Evolutionary conservation across 2,113 vertebrate genomes (phyloP).

Genomic region (Bucco capensis): DNA sequence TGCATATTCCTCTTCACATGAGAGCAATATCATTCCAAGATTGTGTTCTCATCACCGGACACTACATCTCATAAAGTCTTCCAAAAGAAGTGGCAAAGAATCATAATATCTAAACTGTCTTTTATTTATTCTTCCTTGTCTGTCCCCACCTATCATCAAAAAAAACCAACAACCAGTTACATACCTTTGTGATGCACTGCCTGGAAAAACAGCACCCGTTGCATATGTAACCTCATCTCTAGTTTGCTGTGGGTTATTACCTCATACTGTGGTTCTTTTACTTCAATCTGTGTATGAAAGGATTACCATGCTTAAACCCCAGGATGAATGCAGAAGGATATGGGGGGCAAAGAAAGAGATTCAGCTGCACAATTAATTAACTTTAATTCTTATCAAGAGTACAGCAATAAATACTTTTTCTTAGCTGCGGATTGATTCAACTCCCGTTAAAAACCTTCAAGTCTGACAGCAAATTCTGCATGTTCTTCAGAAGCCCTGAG

Average conservation of each 20-base stretch:
- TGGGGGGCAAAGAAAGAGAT: neutral
- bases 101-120: neutral
- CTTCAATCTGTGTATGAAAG: neutral
- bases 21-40: neutral
- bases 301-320: accelerated
- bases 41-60: neutral
- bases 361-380: neutral
- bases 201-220: neutral
- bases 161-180: neutral
- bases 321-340: neutral
- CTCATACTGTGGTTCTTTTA: neutral
- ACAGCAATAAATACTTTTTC: neutral
- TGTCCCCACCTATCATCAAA: neutral
- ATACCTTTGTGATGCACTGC: neutral
- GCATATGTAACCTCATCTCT: neutral
- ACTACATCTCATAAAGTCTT: neutral
- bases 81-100: neutral
- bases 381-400: neutral
- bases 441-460: neutral
- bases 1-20: neutral
- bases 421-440: neutral
- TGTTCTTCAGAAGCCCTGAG: neutral
- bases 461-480: neutral
- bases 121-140: neutral
- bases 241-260: neutral